Base-by-base conservation (phyloP, 2,113 vertebrate genomes). In the Stegostoma tigrinum region DNA sequence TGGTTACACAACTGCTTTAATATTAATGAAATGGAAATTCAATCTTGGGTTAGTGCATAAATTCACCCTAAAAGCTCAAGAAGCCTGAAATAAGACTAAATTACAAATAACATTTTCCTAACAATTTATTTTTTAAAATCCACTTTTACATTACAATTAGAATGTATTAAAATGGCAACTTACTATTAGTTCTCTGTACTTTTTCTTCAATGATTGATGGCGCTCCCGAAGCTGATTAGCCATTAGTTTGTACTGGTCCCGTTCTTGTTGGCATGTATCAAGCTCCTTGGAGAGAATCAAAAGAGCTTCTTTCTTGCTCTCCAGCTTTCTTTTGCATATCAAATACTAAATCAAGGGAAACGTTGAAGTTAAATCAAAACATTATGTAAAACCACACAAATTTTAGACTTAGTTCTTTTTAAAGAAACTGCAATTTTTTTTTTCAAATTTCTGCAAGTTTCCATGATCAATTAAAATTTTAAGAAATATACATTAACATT, bases 161-260 rank as follows among this genome's bases (percentile, higher is more conserved):
- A 21, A 66, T 34, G 66, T 0, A 67, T 80, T 95, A 66, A 94
- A 12, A 78, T 21, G 95, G 67, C 17, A 52, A 98, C 99, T 67
- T 98, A 99, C 99, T 95, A 99, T 98, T 96, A 99, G 97, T 64
- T 99, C 99, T 42, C 98, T 98, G 96, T 99, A 98, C 96, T 99
- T 99, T 97, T 99, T 99, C 97, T 99, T 99, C 96, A 99, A 98
- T 21, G 98, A 97, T 96, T 99, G 99, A 97, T 99, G 99, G 27
- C 97, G 97, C 75, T 99, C 99, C 0, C 99, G 98, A 2, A 99
- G 97, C 97, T 99, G 99, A 96, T 99, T 99, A 95, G 99, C 99
- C 99, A 99, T 99, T 97, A 99, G 98, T 87, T 99, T 98, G 98
- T 98, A 99, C 96, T 99, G 99, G 97, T 99, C 99, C 96, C 99